Percentiles rank a stretch among this genome's conserved stretches.
Evolutionary conservation across 2,113 vertebrate genomes (phyloP).

Genomic region (Trogon melanurus): DNA sequence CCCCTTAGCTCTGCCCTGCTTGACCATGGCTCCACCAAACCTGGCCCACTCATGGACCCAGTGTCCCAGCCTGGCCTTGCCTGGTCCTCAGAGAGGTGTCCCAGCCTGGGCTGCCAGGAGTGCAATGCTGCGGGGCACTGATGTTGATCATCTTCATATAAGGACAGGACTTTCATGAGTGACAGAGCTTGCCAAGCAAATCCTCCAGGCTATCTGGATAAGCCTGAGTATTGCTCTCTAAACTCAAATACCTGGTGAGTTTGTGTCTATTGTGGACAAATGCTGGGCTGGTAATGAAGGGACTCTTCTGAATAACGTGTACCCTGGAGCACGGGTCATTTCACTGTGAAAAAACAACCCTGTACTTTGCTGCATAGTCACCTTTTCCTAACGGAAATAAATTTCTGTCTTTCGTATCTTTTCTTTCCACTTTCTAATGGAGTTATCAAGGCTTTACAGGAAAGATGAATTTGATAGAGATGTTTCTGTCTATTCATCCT

Average conservation of each 20-base stretch:
- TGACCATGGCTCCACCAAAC: accelerated
- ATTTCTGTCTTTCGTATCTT: neutral
- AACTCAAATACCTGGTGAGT: neutral
- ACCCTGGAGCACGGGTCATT: neutral
- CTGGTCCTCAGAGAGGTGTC: neutral
- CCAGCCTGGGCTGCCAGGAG: accelerated
- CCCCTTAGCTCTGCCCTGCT: neutral
- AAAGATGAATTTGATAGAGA: neutral
- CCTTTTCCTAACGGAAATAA: neutral
- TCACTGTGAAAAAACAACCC: neutral
- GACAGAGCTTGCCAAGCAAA: neutral
- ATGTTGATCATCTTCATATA: neutral
- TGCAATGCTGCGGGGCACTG: accelerated
- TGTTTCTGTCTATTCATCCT: neutral
- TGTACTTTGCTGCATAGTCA: neutral
- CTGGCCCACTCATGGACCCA: accelerated
- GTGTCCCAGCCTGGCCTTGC: neutral
- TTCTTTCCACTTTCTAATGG: neutral
- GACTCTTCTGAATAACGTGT: neutral
- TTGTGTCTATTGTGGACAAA: neutral
- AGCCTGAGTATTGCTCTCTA: neutral
- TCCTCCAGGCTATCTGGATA: neutral
- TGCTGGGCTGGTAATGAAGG: neutral
- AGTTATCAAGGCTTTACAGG: neutral
- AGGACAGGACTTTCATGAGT: accelerated